These are phyloP conservation scores for Charadrius vociferus DNA, from an alignment of 2,113 vertebrate species.

Conservation along the genomic window DNA sequence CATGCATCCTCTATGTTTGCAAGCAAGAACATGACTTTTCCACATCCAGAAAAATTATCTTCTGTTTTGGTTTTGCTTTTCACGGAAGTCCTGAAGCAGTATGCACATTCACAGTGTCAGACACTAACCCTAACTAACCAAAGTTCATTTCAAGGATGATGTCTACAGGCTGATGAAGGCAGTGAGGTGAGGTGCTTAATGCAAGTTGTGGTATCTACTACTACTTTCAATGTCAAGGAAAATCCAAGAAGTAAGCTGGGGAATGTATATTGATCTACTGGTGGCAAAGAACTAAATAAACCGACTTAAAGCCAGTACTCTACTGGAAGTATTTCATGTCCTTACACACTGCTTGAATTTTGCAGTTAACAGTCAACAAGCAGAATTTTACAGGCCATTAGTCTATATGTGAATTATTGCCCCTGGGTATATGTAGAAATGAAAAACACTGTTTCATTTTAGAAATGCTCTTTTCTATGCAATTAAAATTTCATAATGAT, in stretches of 20 bases:
- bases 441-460: slow-evolving; percentile 10
- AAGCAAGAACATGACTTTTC: background rate
- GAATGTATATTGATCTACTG: background rate
- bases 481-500: slow-evolving; percentile 48
- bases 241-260: background rate
- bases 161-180: background rate
- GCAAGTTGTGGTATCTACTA: background rate
- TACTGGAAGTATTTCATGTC: background rate
- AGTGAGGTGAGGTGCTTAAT: background rate
- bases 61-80: background rate
- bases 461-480: slow-evolving; percentile 20
- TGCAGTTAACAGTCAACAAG: background rate
- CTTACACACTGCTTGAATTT: background rate
- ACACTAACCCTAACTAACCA: background rate
- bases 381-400: slow-evolving; percentile 24
- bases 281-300: background rate
- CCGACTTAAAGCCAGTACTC: background rate
- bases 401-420: slow-evolving; percentile 28
- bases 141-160: background rate
- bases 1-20: background rate
- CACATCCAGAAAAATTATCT: background rate
- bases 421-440: background rate
- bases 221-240: background rate
- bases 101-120: background rate
- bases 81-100: background rate